Conservation (phyloP, 2,888 invertebrate species). For the Cartodere bifasciata region DNA sequence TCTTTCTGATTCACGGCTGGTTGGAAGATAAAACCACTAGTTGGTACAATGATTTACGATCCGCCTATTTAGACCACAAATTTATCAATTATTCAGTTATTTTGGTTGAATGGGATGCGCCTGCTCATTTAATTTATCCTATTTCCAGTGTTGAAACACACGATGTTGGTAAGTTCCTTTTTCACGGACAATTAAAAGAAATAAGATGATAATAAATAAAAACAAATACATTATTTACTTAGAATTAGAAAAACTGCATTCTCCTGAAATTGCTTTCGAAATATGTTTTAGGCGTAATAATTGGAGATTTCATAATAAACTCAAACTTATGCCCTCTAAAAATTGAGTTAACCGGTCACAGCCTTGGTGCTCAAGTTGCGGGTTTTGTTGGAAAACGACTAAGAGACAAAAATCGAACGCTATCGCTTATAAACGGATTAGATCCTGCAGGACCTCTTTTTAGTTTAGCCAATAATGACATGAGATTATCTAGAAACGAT, state of each 20-base stretch:
- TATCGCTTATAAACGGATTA: constrained; percentile 6
- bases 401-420: background rate
- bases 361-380: constrained; percentile 16
- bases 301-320: too few relatives aligned
- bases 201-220: too few relatives aligned
- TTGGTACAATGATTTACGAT: background rate
- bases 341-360: constrained; percentile 12
- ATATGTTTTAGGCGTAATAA: background rate
- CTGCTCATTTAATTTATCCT: background rate
- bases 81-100: constrained; percentile 1
- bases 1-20: constrained; percentile 1
- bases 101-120: background rate
- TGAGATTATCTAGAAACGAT: background rate
- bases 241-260: too few relatives aligned
- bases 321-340: too few relatives aligned
- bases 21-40: background rate
- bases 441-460: constrained; percentile 10
- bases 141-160: background rate
- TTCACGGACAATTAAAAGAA: too few relatives aligned
- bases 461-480: too few relatives aligned
- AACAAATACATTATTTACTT: too few relatives aligned
- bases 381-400: constrained; percentile 13
- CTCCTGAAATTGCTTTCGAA: constrained; percentile 1
- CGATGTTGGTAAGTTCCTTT: background rate
- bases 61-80: constrained; percentile 1